Conservation (phyloP, 2,113 vertebrate genomes). For the Meles meles region DNA sequence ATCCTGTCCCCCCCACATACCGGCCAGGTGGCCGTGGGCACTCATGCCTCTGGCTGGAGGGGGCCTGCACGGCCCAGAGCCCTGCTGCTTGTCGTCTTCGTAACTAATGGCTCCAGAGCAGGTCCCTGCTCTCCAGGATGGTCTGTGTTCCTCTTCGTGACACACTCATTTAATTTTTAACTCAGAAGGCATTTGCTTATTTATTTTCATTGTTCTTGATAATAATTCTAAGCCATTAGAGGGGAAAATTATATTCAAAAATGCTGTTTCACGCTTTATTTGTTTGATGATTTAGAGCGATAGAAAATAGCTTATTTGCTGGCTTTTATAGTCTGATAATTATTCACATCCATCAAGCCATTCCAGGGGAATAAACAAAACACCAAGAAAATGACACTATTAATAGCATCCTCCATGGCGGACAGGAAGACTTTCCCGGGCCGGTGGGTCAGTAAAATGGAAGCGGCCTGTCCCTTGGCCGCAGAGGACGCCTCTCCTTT, state of each 20-base stretch:
- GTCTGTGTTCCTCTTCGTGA: conserved; percentile 62
- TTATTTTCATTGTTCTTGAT: conserved; percentile 87
- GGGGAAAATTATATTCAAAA: conserved; percentile 89
- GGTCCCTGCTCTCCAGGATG: neutral
- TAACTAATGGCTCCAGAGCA: neutral
- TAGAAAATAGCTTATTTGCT: conserved; percentile 87
- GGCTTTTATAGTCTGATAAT: conserved; percentile 88
- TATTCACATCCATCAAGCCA: conserved; percentile 86
- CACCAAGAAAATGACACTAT: conserved; percentile 83
- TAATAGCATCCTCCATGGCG: conserved; percentile 78
- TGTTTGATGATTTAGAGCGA: conserved; percentile 88
- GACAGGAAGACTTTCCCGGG: conserved; percentile 47
- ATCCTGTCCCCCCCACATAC: neutral
- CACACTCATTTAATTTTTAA: conserved; percentile 80
- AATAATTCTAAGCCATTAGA: conserved; percentile 88
- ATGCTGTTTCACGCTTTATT: conserved; percentile 88
- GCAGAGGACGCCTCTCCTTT: neutral
- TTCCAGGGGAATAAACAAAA: conserved; percentile 87
- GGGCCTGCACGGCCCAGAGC: accelerated
- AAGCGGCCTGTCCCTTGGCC: neutral
- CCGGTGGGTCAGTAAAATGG: neutral
- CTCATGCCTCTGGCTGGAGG: neutral
- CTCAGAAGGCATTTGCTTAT: conserved; percentile 82
- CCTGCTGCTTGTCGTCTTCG: accelerated
- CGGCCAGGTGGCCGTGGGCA: accelerated